Evolutionary conservation across 2,797 vertebrate species (phyloP).

Genomic region (Dicrostonyx torquatus): DNA sequence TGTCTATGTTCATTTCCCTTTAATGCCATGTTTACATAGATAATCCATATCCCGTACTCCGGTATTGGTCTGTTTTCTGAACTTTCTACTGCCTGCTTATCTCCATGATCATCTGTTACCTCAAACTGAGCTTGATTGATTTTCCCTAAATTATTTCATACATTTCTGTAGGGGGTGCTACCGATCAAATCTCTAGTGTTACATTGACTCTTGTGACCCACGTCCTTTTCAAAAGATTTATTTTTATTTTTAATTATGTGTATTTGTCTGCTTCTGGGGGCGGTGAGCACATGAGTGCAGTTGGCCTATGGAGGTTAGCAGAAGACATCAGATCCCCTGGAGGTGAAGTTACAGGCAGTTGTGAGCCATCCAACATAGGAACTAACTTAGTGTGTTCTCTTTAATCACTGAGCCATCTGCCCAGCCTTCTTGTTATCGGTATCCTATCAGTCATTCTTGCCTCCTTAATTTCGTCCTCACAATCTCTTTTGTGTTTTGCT

Average conservation of each 20-base stretch:
- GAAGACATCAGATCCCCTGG: background rate
- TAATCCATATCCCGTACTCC: background rate
- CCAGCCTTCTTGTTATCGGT: background rate
- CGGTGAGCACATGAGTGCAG: background rate
- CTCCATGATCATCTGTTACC: background rate
- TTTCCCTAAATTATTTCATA: background rate
- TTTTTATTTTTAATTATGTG: background rate
- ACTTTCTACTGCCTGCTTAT: background rate
- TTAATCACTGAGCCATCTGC: background rate
- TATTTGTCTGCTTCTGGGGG: background rate
- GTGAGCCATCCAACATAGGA: background rate
- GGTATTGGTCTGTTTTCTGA: background rate
- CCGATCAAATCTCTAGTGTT: background rate
- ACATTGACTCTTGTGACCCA: background rate
- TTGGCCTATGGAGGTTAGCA: background rate
- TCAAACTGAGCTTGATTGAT: background rate
- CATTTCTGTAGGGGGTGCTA: background rate
- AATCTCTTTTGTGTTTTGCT: background rate
- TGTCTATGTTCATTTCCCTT: background rate
- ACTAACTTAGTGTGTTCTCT: background rate
- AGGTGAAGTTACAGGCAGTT: background rate
- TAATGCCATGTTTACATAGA: background rate
- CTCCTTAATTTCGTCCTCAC: conserved; percentile 17
- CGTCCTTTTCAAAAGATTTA: background rate
- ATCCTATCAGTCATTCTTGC: background rate